Evolutionary conservation across 23 tunicate species (phyloP), one percentile per base, ranked within the genome.

Genomic region (Trididemnum clinides): DNA sequence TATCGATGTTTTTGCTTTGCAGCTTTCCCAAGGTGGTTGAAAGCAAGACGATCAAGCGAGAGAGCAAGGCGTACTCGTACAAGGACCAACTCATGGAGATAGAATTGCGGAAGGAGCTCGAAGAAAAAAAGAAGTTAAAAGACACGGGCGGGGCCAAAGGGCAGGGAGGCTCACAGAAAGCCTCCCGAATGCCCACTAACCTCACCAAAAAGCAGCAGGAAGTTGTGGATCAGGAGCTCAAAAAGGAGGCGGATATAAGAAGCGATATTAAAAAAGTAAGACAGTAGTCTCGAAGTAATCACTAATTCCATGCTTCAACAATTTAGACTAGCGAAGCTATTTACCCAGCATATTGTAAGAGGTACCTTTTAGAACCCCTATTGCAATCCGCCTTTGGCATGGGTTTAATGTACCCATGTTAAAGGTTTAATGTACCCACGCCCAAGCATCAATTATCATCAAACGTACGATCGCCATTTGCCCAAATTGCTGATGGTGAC

Each of bases 121-220:
- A 92, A 54, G 82, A 72, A 62, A 92, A 92, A 78, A 87, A 87
- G 75, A 77, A 72, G 59, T 33, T 44, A 35, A 77, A 63, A 28
- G 90, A 69, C 79, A 33, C 70, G 33, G 87, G 85, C 81, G 87
- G 89, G 89, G 86, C 64, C 38, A 71, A 90, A 51, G 95, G 89
- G 66, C 38, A 65, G 87, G 87, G 87, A 71, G 85, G 84, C 63
- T 26, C 18, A 29, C 44, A 39, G 27, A 7, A 39, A 44, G 77
- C 54, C 76, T 44, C 90, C 84, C 70, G 77, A 21, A 86, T 78
- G 23, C 91, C 80, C 77, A 80, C 80, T 22, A 81, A 92, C 51
- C 80, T 93, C 49, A 69, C 86, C 58, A 94, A 89, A 74, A 94
- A 94, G 33, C 98, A 94, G 64, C 74, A 73, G 44, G 98, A 94